Evolutionary conservation across 1,140 invertebrate species (phyloP).

Genomic region (Spodoptera litura): DNA sequence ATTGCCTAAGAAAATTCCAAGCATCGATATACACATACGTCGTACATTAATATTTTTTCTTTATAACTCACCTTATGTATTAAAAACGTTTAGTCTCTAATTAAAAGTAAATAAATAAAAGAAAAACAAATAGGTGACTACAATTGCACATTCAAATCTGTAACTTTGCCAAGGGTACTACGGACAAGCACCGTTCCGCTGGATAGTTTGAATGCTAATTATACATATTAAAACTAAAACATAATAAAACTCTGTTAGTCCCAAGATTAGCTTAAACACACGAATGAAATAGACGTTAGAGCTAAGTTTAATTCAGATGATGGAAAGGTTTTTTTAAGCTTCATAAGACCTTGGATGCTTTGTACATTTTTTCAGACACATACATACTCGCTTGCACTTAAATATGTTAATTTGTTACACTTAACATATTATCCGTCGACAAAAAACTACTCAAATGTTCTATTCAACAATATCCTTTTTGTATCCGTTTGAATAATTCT

Average conservation of each 20-base stretch:
- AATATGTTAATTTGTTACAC: constrained; percentile 24
- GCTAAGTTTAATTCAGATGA: too few relatives aligned
- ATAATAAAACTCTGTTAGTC: not conserved
- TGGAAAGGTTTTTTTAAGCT: constrained; percentile 1
- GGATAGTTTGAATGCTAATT: constrained; percentile 13
- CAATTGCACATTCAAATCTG: too few relatives aligned
- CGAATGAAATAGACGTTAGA: not conserved
- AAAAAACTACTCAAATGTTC: constrained; percentile 7
- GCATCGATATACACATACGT: not conserved
- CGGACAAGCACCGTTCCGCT: constrained; percentile 27
- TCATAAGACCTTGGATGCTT: not conserved
- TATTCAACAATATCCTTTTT: constrained; percentile 6
- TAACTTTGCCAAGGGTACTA: constrained; percentile 1
- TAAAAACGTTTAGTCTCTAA: too few relatives aligned
- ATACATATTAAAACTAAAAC: not conserved
- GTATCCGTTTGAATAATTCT: not conserved
- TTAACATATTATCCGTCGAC: not conserved
- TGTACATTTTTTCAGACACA: constrained; percentile 5
- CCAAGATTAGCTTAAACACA: constrained; percentile 1
- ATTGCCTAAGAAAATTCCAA: constrained; percentile 10
- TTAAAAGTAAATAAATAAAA: too few relatives aligned
- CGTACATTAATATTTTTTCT: not conserved
- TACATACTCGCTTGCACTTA: constrained; percentile 1
- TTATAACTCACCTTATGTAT: too few relatives aligned
- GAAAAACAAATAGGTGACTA: too few relatives aligned